Conservation (phyloP, 1,140 invertebrate species). For the Drosophila sucinea region DNA sequence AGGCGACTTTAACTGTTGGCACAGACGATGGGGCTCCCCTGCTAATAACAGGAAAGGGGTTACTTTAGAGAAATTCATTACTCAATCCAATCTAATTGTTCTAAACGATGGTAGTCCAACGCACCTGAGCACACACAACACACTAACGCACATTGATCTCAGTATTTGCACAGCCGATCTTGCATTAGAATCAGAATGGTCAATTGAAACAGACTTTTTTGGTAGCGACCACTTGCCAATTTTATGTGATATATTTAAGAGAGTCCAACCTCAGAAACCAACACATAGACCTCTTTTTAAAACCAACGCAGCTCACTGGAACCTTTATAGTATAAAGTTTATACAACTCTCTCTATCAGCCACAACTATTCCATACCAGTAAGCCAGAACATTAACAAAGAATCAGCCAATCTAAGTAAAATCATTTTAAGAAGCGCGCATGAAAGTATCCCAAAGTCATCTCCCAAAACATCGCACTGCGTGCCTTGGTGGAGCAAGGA, state of each 20-base stretch:
- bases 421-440: conserved; percentile 1
- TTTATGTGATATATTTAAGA: not conserved
- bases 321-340: not conserved
- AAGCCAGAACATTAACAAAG: not conserved
- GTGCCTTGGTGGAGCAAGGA: conserved; percentile 27
- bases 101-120: conserved; percentile 1
- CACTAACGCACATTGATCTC: not conserved
- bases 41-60: not conserved
- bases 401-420: not conserved
- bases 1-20: not conserved
- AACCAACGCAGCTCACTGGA: not conserved
- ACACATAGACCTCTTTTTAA: not conserved
- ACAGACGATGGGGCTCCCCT: not conserved
- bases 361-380: not conserved
- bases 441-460: not conserved
- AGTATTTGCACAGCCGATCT: not conserved
- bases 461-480: not conserved
- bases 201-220: not conserved
- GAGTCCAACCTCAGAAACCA: not conserved
- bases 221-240: too few species aligned
- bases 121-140: not conserved
- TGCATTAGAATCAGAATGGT: not conserved
- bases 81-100: not conserved
- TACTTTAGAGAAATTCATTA: not conserved
- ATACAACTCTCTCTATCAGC: not conserved